Base-by-base conservation (phyloP, 2,113 vertebrate species). In the Oncorhynchus mykiss region DNA sequence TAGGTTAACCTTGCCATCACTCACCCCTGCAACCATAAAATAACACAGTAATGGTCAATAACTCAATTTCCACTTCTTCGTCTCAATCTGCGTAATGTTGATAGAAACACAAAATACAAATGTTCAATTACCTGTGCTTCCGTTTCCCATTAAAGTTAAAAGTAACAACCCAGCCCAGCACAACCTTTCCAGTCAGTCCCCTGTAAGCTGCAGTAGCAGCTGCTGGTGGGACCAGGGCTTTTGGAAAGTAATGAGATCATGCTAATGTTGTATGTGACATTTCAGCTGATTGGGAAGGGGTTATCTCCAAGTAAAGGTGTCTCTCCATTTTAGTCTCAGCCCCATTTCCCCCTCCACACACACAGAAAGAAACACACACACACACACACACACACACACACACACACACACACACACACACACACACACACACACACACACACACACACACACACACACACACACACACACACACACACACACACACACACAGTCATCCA, bases 231-330 rank as follows among this genome's bases (percentile, higher is more conserved):
- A 60, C 57, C 66, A 72, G 79, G 76, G 82, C 85, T 74, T 80
- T 74, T 66, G 69, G 27, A 82, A 78, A 84, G 80, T 86, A 88
- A 90, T 89, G 86, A 87, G 84, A 89, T 87, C 83, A 88, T 86
- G 83, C 76, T 86, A 86, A 90, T 91, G 80, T 80, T 75, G 80
- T 82, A 88, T 88, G 59, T 93, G 91, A 89, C 91, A 89, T 91
- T 92, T 90, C 73, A 29, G 25, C 86, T 89, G 87, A 84, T 88
- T 88, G 78, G 73, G 72, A 90, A 87, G 81, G 86, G 82, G 67
- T 71, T 72, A 45, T 68, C 24, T 67, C 72, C 16, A 76, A 78
- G 14, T 79, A 64, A 79, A 84, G 75, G 67, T 78, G 64, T 72
- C 69, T 67, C 49, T 78, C 39, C 31, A 29, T 71, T 71, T 71